These are phyloP conservation scores for Crematogaster levior DNA, from an alignment of 2,888 invertebrate species.

Conservation along the genomic window DNA sequence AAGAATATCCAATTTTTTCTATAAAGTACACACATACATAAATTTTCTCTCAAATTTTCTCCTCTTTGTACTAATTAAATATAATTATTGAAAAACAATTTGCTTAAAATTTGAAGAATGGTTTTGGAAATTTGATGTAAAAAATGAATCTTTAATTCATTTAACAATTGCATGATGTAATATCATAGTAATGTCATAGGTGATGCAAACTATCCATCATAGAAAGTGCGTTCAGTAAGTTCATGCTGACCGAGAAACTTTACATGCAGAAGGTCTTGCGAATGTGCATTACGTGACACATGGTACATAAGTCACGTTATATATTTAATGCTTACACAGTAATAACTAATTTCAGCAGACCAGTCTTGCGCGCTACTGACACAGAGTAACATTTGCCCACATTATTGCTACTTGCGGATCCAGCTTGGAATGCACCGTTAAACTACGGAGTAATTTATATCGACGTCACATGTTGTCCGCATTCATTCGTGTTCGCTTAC, in stretches of 20 bases:
- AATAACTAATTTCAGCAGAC: conserved; percentile 40
- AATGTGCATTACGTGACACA: conserved; percentile 10
- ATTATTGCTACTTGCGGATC: conserved; percentile 8
- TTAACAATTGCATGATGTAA: neutral
- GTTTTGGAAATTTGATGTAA: neutral
- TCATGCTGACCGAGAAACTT: conserved; percentile 14
- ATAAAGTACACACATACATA: neutral
- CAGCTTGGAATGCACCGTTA: conserved; percentile 23
- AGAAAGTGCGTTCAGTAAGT: neutral
- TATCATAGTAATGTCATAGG: neutral
- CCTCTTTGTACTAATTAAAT: neutral
- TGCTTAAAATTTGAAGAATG: neutral
- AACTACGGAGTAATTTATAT: conserved; percentile 45
- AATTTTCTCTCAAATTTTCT: neutral
- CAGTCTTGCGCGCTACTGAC: conserved; percentile 4
- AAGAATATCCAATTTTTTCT: neutral
- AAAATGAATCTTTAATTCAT: neutral
- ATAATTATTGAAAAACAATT: neutral
- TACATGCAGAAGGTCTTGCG: neutral
- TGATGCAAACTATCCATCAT: neutral
- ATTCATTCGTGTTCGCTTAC: neutral
- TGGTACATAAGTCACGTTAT: conserved; percentile 40
- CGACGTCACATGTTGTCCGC: conserved; percentile 6
- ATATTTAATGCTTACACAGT: conserved; percentile 38
- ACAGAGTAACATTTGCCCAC: conserved; percentile 15